phyloP scores from a whole-genome alignment of 2,888 invertebrate species.

The Quadroppia sp. region DNA sequence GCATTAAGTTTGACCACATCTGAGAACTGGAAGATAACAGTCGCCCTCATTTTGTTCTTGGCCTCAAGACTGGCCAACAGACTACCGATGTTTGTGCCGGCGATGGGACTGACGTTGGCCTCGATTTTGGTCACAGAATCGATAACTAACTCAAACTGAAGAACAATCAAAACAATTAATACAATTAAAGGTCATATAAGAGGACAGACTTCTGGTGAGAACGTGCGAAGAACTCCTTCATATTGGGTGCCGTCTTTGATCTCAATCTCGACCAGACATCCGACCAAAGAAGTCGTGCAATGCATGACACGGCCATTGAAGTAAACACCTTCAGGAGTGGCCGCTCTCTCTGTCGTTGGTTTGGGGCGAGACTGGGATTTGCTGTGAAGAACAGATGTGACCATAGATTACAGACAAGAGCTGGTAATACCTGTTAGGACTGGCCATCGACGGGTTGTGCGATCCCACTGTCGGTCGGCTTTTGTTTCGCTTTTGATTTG shows the following conservation, averaged over 20 bases:
- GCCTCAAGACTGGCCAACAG: constrained; percentile 47
- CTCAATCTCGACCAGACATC: constrained; percentile 52
- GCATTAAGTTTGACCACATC: constrained; percentile 79
- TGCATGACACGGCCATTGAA: constrained; percentile 86
- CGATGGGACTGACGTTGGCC: constrained; percentile 45
- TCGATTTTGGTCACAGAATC: constrained; percentile 80
- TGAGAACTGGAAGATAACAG: constrained; percentile 72
- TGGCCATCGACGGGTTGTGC: not conserved
- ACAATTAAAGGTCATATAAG: not conserved
- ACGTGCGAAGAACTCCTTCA: constrained; percentile 85
- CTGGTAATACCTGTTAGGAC: not conserved
- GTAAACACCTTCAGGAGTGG: constrained; percentile 71
- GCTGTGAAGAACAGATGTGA: not conserved
- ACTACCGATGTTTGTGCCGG: constrained; percentile 46
- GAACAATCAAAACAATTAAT: constrained; percentile 31
- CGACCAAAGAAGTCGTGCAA: constrained; percentile 74
- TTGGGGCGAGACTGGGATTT: not conserved
- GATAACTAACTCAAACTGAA: constrained; percentile 76
- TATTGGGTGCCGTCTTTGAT: constrained; percentile 74
- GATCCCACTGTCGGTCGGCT: not conserved
- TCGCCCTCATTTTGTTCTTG: constrained; percentile 69
- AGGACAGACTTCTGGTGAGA: constrained; percentile 61
- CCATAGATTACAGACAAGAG: not conserved
- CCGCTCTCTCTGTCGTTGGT: not conserved
- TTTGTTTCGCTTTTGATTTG: not conserved